Base-by-base conservation (phyloP, 1,140 invertebrate genomes). In the Atopsyche davidsoni region DNA sequence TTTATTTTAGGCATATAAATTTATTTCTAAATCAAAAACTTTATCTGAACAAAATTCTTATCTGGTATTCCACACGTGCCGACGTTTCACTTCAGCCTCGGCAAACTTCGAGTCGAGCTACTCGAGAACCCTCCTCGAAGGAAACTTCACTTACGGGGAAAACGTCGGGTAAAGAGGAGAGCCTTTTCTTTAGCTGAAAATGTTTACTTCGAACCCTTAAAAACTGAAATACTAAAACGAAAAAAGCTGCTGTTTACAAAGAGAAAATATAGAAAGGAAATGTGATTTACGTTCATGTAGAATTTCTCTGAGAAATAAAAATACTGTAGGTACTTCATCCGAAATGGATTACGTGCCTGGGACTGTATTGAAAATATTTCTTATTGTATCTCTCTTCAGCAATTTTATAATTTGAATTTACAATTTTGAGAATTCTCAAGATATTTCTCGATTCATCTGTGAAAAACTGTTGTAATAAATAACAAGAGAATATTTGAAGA, bases 101-200 rank as follows among this genome's bases (percentile, higher is more conserved):
- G 39, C 39, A 50, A 50, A 50, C 39, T 50, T 42, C 17, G 39
- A 34, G n/a, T 16, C 16, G 47, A 42, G 31, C 24, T 42, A 44
- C 48, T 51, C 40, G 24, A 44, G 34, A 45, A 44, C 18, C 48
- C 38, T 51, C 34, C 32, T 36, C 23, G 41, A 11, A 44, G 10
- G 32, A 41, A 45, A 51, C 41, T 51, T 51, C 42, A 50, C 47
- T 50, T 50, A 50, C 35, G 47, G 36, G n/a, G 28, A 43, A 48
- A 42, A 50, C 43, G 19, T 38, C 39, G 39, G 16, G 31, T 21
- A 14, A 17, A 18, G 43, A 38, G 42, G 10, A n/a, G 34, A 44
- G 36, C 19, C 40, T 42, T 25, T 42, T 45, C 34, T 44, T 18
- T 3, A 3, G 13, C 18, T n/a, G n/a, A 42, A 50, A 51, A 44